These are phyloP conservation scores for Leptinotarsa texana DNA, from an alignment of 1,140 invertebrate genomes.

Conservation along the genomic window DNA sequence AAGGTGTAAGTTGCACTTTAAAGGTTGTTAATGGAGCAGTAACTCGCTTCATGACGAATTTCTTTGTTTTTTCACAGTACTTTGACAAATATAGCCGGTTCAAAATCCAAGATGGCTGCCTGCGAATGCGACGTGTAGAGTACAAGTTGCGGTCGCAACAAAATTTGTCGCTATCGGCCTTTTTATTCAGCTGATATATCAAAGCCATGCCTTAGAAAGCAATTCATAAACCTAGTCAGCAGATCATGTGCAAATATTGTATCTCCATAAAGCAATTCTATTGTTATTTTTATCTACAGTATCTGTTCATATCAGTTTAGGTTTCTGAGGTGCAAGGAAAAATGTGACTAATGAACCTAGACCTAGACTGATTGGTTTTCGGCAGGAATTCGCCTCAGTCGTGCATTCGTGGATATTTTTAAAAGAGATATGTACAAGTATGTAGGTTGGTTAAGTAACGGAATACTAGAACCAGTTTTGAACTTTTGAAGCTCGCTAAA, in stretches of 20 bases:
- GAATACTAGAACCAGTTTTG: conserved; percentile 28
- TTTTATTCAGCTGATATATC: not conserved
- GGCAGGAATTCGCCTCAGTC: not conserved
- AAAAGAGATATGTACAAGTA: not conserved
- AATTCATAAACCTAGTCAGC: not conserved
- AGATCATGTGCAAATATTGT: not conserved
- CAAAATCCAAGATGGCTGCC: conserved; percentile 47
- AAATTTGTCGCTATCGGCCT: conserved; percentile 30
- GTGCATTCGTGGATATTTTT: conserved; percentile 14
- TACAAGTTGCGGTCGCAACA: conserved; percentile 30
- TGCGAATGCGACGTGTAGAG: conserved; percentile 43
- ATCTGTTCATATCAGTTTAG: not conserved
- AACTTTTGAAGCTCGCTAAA: conserved; percentile 4
- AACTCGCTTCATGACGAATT: not conserved
- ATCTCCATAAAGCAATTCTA: conserved; percentile 4
- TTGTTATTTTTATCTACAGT: not conserved
- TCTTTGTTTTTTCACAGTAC: conserved; percentile 13
- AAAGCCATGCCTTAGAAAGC: not conserved
- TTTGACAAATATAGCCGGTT: conserved; percentile 38
- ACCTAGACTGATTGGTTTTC: not conserved
- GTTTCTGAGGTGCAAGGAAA: conserved; percentile 4
- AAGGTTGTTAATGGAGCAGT: not conserved
- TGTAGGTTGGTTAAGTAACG: conserved; percentile 23
- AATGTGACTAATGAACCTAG: conserved; percentile 8
- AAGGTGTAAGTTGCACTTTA: not conserved